Base-by-base conservation (phyloP, 2,797 vertebrate species). In the Phalanger gymnotis region DNA sequence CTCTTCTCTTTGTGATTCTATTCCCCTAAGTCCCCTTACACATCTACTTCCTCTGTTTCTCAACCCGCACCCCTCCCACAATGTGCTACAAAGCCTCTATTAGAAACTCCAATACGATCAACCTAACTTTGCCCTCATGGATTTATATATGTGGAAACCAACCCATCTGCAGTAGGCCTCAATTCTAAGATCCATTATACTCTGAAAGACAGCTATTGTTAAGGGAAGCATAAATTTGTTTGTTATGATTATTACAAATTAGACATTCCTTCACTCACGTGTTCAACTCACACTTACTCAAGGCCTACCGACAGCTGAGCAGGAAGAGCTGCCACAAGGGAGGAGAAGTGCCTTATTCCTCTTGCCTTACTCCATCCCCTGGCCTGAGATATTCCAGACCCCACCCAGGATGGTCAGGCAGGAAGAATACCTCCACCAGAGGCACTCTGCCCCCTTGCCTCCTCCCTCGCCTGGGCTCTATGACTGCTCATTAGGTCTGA, bases 1-100 rank as follows among this genome's bases (percentile, higher is more conserved):
- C 93, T 73, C 90, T 47, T 55, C 91, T 54, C n/a, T 54, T 89
- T 52, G 16, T 56, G 91, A 87, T 31, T 89, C 92, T 93, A 89
- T 87, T 90, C 92, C 30, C 91, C 22, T 51, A 47, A 31, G 90
- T 19, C 51, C 31, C 90, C 19, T 10, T 66, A 58, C 54, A 89
- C 56, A 54, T 81, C 31, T n/a, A 56, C 40, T 81, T 90, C 91
- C 94, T 94, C 92, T 13, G 5, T 47, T 87, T 57, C 34, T 73
- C n/a, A 10, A 54, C 51, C 57, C 51, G 87, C 94, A n/a, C 2
- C 55, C 47, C 10, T 28, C 58, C 53, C 89, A 31, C 56, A 47
- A 90, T 31, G n/a, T 34, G 58, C 54, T 1, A 90, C 5, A 10
- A 87, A 28, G 53, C 53, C 47, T 54, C 3, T 25, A 66, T 91